phyloP scores from a whole-genome alignment of 2,113 vertebrate species.

The Sorex araneus region DNA sequence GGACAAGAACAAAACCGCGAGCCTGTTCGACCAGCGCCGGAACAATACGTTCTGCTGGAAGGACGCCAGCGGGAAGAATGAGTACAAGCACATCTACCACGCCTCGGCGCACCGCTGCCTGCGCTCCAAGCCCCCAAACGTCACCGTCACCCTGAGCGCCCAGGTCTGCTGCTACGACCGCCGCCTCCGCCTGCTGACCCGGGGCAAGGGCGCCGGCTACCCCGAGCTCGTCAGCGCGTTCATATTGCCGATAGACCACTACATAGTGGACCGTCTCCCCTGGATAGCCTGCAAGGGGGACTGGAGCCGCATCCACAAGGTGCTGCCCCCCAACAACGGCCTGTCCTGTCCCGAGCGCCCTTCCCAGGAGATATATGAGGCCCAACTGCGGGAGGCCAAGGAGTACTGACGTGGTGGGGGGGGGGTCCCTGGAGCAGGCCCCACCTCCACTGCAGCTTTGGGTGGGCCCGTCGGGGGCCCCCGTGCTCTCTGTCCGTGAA shows the following conservation, averaged over 20 bases:
- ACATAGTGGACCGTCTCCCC: slow-evolving; percentile 95
- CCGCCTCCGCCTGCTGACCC: slow-evolving; percentile 92
- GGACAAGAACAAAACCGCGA: slow-evolving; percentile 90
- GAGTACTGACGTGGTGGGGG: too few relatives aligned
- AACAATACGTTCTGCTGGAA: slow-evolving; percentile 92
- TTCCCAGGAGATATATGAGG: slow-evolving; percentile 92
- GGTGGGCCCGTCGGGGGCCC: not conserved
- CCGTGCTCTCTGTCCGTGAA: not conserved
- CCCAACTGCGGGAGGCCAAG: slow-evolving; percentile 95
- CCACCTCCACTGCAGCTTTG: not conserved
- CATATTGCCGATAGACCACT: slow-evolving; percentile 95
- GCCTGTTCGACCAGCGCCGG: slow-evolving; percentile 90
- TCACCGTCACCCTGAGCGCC: slow-evolving; percentile 92
- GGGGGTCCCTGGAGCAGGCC: slow-evolving; percentile 65
- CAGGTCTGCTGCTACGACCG: slow-evolving; percentile 96
- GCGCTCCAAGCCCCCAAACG: slow-evolving; percentile 92
- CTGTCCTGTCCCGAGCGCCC: slow-evolving; percentile 92
- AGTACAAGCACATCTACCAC: slow-evolving; percentile 95
- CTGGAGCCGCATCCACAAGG: slow-evolving; percentile 95
- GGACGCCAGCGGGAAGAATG: slow-evolving; percentile 93
- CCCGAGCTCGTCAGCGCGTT: slow-evolving; percentile 95
- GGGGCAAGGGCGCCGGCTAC: slow-evolving; percentile 93
- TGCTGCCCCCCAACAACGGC: slow-evolving; percentile 95
- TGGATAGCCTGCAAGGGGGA: slow-evolving; percentile 97
- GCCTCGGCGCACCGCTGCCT: slow-evolving; percentile 94